phyloP scores from a whole-genome alignment of 2,797 vertebrate genomes.

The Dromococcyx pavoninus region DNA sequence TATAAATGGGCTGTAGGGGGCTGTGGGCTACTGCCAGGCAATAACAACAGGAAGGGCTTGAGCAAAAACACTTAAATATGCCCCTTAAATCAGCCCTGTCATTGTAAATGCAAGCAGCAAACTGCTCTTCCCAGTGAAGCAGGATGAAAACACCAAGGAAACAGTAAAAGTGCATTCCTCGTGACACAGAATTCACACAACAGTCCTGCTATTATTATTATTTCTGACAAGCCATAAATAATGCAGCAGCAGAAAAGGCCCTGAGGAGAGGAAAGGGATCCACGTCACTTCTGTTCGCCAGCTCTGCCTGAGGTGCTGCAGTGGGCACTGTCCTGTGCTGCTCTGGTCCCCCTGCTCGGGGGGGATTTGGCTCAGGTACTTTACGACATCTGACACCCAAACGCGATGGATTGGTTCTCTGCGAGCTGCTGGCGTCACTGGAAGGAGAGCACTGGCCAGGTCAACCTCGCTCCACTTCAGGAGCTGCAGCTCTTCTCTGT shows the following conservation, averaged over 20 bases:
- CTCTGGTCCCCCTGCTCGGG: background rate
- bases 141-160: background rate
- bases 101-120: background rate
- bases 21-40: background rate
- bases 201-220: background rate
- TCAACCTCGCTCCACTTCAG: rapidly evolving
- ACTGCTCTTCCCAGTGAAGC: background rate
- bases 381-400: background rate
- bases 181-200: background rate
- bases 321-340: background rate
- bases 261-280: background rate
- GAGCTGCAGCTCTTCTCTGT: background rate
- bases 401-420: rapidly evolving
- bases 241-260: background rate
- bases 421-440: background rate
- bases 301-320: background rate
- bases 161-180: background rate
- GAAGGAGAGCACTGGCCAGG: background rate
- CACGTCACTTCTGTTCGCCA: background rate
- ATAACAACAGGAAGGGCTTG: background rate
- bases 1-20: background rate
- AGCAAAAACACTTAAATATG: background rate
- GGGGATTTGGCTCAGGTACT: background rate
- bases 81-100: background rate
- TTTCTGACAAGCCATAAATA: background rate